Evolutionary conservation across 2,113 vertebrate genomes (phyloP).

Genomic region (Lophochroa leadbeateri): DNA sequence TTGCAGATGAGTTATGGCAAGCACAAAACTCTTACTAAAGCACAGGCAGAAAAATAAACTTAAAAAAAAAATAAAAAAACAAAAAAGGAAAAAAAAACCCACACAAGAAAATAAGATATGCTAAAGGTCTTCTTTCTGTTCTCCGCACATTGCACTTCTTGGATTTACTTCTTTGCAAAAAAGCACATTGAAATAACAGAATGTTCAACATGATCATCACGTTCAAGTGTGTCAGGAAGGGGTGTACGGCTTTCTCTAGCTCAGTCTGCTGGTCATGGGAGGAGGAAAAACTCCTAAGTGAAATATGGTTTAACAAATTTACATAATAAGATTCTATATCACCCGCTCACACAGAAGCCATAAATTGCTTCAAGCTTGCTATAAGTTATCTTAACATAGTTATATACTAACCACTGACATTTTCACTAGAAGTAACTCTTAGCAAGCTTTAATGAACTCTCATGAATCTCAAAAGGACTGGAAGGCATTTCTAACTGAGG

Average conservation of each 20-base stretch:
- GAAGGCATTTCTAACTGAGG: neutral
- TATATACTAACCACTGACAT: conserved; percentile 24
- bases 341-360: neutral
- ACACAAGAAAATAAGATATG: neutral
- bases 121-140: neutral
- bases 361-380: conserved; percentile 36
- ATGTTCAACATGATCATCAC: neutral
- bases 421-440: neutral
- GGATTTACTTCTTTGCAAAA: neutral
- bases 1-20: conserved; percentile 43
- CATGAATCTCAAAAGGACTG: neutral
- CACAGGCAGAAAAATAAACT: neutral
- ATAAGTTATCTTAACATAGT: conserved; percentile 24
- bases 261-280: conserved; percentile 9
- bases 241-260: neutral
- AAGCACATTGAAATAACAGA: neutral
- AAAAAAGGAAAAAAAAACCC: neutral
- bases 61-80: neutral
- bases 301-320: conserved; percentile 37
- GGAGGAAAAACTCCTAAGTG: conserved; percentile 4
- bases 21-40: conserved; percentile 40
- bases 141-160: neutral
- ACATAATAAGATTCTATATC: conserved; percentile 26
- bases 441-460: conserved; percentile 13
- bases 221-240: neutral